Evolutionary conservation across 2,113 vertebrate species (phyloP).

Genomic region (Nothocercus nigrocapillus): DNA sequence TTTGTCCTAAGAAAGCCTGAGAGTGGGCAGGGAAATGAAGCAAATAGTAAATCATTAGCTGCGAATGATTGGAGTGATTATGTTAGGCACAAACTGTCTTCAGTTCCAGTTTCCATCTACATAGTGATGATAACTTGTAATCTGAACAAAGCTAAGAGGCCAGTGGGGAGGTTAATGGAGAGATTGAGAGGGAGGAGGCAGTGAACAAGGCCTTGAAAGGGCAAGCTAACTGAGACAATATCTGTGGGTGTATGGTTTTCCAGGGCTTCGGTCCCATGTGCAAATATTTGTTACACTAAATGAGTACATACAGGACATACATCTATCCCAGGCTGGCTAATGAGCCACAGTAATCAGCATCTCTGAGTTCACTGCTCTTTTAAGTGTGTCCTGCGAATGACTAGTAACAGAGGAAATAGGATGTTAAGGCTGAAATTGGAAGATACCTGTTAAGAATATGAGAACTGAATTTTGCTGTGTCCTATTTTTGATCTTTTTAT

Average conservation of each 20-base stretch:
- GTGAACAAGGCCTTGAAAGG: background rate
- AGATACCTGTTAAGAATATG: background rate
- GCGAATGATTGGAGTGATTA: constrained; percentile 18
- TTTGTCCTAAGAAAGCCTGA: constrained; percentile 36
- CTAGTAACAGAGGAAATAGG: background rate
- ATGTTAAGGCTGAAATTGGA: background rate
- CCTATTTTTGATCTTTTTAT: constrained; percentile 11
- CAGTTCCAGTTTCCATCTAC: constrained; percentile 25
- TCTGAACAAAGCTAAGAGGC: constrained; percentile 17
- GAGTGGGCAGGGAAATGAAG: constrained; percentile 27
- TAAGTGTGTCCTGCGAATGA: background rate
- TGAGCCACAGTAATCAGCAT: background rate
- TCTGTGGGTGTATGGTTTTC: background rate
- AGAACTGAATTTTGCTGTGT: background rate
- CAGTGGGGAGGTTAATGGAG: background rate
- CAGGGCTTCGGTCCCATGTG: background rate
- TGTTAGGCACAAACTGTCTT: background rate
- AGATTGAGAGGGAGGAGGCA: background rate
- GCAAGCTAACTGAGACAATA: background rate
- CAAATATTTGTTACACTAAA: constrained; percentile 5
- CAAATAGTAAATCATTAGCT: constrained; percentile 34
- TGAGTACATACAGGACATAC: background rate
- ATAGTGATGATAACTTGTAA: background rate
- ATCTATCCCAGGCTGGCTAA: background rate
- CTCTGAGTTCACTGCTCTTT: background rate